Evolutionary conservation across 2,113 vertebrate genomes (phyloP).

Genomic region (Ariopsis seemanni): DNA sequence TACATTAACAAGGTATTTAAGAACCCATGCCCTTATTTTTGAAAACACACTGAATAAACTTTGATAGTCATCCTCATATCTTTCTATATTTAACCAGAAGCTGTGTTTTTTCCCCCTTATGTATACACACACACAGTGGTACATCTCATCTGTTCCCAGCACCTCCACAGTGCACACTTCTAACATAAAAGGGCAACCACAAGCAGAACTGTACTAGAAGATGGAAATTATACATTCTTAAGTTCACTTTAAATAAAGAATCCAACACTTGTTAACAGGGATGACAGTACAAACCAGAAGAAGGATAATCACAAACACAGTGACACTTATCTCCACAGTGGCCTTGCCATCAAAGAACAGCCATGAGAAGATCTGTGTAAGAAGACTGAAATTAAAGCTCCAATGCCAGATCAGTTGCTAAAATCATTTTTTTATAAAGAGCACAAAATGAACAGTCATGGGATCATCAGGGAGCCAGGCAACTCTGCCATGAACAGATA

Average conservation of each 20-base stretch:
- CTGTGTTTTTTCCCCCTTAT: constrained; percentile 24
- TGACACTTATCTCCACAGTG: constrained; percentile 18
- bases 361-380: not conserved
- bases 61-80: constrained; percentile 38
- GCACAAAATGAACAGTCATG: constrained; percentile 41
- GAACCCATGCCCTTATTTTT: constrained; percentile 39
- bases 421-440: constrained; percentile 50
- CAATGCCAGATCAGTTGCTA: not conserved
- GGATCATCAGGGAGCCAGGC: constrained; percentile 49
- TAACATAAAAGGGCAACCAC: not conserved
- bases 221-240: not conserved
- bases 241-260: not conserved
- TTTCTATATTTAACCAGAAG: constrained; percentile 46
- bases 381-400: constrained; percentile 1
- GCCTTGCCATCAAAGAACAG: constrained; percentile 38
- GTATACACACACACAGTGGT: not conserved
- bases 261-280: not conserved
- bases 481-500: constrained; percentile 68
- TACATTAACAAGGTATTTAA: constrained; percentile 3
- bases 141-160: constrained; percentile 43
- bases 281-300: constrained; percentile 26
- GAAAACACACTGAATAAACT: constrained; percentile 29
- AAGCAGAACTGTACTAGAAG: not conserved
- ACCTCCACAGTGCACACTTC: not conserved
- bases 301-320: constrained; percentile 26